Evolutionary conservation across 2,888 invertebrate species (phyloP).

Genomic region (Cecidostiba fungosa): DNA sequence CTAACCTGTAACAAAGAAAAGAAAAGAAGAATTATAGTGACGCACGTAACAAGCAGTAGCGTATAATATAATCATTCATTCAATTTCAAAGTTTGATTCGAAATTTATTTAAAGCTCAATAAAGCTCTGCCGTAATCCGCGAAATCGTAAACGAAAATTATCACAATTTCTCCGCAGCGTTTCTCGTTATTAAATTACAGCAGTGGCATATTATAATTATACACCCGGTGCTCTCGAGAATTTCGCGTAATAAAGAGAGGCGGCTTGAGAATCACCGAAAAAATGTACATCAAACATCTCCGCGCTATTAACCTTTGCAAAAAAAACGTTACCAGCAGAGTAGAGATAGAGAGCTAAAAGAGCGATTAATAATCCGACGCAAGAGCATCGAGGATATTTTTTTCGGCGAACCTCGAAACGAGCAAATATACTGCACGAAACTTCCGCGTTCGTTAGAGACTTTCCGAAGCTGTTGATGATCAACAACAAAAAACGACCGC

Average conservation of each 20-base stretch:
- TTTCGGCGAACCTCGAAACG: not conserved
- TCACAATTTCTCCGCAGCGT: not conserved
- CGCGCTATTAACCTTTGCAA: too few relatives aligned
- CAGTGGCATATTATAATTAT: not conserved
- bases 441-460: not conserved
- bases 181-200: not conserved
- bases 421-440: not conserved
- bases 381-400: not conserved
- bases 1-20: constrained; percentile 23
- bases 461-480: not conserved
- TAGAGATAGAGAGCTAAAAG: not conserved
- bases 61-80: not conserved
- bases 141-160: not conserved
- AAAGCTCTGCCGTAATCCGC: not conserved
- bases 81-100: not conserved
- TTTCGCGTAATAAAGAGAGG: not conserved
- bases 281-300: not conserved
- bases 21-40: not conserved
- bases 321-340: too few relatives aligned
- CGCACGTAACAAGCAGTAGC: not conserved
- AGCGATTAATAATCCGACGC: not conserved
- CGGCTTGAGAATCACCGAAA: not conserved
- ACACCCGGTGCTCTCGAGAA: not conserved
- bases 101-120: not conserved
- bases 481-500: not conserved